Evolutionary conservation across 37 sponge, comb jelly and placozoan species (phyloP).

Genomic region (Haliclona indistincta): DNA sequence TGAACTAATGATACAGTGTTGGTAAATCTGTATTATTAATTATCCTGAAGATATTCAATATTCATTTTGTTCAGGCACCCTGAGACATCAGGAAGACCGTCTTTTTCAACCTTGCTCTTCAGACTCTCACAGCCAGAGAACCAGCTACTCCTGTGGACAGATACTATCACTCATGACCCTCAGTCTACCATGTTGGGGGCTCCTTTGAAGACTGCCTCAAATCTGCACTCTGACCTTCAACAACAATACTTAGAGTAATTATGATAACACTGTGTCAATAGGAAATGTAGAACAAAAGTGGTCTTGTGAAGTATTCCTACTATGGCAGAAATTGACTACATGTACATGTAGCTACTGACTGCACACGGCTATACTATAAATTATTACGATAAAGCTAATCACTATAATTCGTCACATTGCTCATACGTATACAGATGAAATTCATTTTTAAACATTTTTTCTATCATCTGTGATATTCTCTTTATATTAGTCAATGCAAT

Average conservation of each 20-base stretch:
- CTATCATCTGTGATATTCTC: too few species aligned
- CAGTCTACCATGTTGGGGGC: constrained; percentile 28
- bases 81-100: constrained; percentile 14
- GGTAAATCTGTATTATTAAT: neutral
- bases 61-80: constrained; percentile 19
- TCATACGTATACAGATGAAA: too few species aligned
- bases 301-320: too few species aligned
- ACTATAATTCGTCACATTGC: too few species aligned
- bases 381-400: too few species aligned
- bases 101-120: constrained; percentile 3
- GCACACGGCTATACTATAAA: too few species aligned
- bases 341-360: too few species aligned
- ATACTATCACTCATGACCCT: neutral
- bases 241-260: constrained; percentile 14
- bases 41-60: neutral
- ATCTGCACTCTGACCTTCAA: constrained; percentile 57
- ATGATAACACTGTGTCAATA: too few species aligned
- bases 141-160: neutral
- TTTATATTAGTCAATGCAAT: too few species aligned
- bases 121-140: constrained; percentile 6
- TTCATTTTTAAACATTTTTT: too few species aligned
- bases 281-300: too few species aligned
- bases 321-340: too few species aligned
- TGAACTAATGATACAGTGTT: constrained; percentile 33
- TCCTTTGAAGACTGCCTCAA: constrained; percentile 36